These are phyloP conservation scores for Steatocranus sp. DNA, from an alignment of 2,797 vertebrate genomes.

Conservation along the genomic window DNA sequence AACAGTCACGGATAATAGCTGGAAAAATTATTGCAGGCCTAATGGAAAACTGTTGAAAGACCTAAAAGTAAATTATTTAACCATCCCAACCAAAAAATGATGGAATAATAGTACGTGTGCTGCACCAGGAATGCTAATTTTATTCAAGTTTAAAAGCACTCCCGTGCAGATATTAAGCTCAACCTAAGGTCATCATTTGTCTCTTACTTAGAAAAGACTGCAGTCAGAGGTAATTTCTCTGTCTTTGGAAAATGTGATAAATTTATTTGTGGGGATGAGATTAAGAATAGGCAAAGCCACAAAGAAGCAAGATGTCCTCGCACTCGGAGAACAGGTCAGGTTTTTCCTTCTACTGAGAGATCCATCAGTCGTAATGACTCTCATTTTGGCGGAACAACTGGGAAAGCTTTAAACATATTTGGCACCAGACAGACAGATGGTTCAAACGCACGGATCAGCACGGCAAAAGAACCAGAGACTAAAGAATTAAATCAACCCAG, in stretches of 20 bases:
- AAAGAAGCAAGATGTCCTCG: not conserved
- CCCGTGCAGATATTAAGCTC: not conserved
- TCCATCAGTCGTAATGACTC: conserved; percentile 35
- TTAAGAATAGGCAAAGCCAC: not conserved
- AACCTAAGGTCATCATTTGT: not conserved
- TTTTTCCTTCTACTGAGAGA: conserved; percentile 17
- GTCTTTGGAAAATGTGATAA: not conserved
- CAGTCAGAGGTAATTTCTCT: not conserved
- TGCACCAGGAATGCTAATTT: not conserved
- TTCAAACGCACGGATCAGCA: conserved; percentile 26
- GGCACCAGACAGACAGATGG: conserved; percentile 45
- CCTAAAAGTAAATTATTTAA: not conserved
- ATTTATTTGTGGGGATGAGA: not conserved
- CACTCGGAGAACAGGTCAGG: not conserved
- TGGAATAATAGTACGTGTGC: not conserved
- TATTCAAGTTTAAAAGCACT: not conserved
- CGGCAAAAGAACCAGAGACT: conserved; percentile 54
- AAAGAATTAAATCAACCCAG: conserved; percentile 58
- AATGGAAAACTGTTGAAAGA: not conserved
- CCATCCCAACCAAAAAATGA: not conserved
- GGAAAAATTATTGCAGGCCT: not conserved
- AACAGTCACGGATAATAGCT: not conserved
- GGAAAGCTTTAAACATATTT: conserved; percentile 53
- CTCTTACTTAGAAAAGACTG: not conserved
- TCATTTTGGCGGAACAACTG: conserved; percentile 20